Conservation (phyloP, 2,113 vertebrate genomes). For the Oncorhynchus clarkii region DNA sequence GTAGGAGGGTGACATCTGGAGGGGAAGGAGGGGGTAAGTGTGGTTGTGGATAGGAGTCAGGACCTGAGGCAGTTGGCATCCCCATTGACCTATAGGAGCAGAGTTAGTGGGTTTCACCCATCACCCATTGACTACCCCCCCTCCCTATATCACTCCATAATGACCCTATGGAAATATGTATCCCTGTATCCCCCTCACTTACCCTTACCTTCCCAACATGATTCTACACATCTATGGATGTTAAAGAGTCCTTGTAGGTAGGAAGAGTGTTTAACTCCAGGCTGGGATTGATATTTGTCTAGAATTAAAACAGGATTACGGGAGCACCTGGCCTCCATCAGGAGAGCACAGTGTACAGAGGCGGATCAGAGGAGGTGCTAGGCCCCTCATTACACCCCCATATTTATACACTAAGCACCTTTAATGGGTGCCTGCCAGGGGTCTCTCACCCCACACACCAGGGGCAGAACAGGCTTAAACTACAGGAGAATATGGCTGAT, state of each 20-base stretch:
- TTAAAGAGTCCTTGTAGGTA: background rate
- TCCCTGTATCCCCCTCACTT: background rate
- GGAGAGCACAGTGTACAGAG: slow-evolving; percentile 12
- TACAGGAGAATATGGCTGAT: background rate
- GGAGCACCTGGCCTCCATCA: slow-evolving; percentile 58
- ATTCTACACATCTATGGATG: background rate
- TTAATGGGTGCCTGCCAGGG: background rate
- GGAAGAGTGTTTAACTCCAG: too few species aligned
- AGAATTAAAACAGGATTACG: slow-evolving; percentile 51
- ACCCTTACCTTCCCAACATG: background rate
- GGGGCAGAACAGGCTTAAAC: background rate
- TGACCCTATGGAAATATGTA: background rate
- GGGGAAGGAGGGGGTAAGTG: background rate
- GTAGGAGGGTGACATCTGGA: background rate
- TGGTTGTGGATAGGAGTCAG: background rate
- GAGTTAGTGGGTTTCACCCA: too few species aligned
- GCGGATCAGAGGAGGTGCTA: slow-evolving; percentile 37
- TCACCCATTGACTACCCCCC: too few species aligned
- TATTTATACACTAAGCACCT: slow-evolving; percentile 6
- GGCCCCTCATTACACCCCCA: too few species aligned
- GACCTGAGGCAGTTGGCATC: slow-evolving; percentile 2
- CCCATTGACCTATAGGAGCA: background rate
- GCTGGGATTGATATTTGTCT: slow-evolving; percentile 38
- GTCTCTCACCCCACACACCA: background rate
- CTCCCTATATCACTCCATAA: too few species aligned